These are phyloP conservation scores for Callimico goeldii DNA, from an alignment of 2,797 vertebrate species.

Conservation along the genomic window DNA sequence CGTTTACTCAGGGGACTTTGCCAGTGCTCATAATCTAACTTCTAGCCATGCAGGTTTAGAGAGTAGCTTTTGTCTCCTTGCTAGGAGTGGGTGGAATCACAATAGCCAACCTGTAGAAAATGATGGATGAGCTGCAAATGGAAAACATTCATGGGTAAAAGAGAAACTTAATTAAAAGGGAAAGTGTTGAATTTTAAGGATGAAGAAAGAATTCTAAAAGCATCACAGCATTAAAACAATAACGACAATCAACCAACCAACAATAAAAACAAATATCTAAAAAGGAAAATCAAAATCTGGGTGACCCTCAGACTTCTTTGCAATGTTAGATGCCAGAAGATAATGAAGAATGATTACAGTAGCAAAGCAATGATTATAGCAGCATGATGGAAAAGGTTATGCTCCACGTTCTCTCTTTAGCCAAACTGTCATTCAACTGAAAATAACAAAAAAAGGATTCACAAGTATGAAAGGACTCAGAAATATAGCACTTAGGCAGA, in stretches of 20 bases:
- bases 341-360: conserved; percentile 46
- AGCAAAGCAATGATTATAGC: conserved; percentile 37
- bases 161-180: conserved; percentile 45
- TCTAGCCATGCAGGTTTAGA: neutral
- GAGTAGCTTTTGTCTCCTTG: conserved; percentile 19
- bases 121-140: neutral
- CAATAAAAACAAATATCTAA: conserved; percentile 2
- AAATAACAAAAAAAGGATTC: conserved; percentile 24
- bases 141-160: neutral
- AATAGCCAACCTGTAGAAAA: neutral
- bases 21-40: neutral
- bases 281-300: conserved; percentile 4
- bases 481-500: neutral
- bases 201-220: conserved; percentile 46
- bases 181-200: conserved; percentile 20
- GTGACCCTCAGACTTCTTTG: neutral
- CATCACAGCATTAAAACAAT: neutral
- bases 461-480: neutral
- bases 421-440: conserved; percentile 35
- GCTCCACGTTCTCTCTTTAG: neutral
- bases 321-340: conserved; percentile 30
- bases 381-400: neutral
- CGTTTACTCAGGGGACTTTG: neutral
- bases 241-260: neutral
- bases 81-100: neutral